Conservation (phyloP, 2,113 vertebrate genomes). For the Notothenia coriiceps region DNA sequence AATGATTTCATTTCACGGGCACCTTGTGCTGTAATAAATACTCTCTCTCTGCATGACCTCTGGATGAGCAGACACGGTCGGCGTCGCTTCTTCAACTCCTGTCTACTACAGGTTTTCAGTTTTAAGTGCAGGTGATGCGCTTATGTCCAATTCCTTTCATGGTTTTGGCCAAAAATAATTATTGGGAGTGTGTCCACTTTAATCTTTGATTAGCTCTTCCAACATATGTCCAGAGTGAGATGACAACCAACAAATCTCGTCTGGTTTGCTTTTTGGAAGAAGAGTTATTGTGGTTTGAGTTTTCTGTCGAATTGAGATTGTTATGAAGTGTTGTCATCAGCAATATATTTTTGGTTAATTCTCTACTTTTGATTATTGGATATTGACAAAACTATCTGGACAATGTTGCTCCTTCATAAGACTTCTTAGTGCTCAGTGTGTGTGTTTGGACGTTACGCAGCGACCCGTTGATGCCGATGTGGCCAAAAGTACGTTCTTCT, state of each 20-base stretch:
- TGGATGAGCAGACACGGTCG: slow-evolving; percentile 29
- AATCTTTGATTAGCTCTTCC: slow-evolving; percentile 2
- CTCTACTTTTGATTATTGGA: slow-evolving; percentile 5
- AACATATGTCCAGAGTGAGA: background rate
- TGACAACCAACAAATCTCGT: background rate
- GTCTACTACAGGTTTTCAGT: background rate
- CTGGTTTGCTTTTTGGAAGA: slow-evolving; percentile 17
- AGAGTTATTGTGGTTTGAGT: slow-evolving; percentile 14
- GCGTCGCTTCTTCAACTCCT: slow-evolving; percentile 25
- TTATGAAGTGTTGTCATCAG: slow-evolving; percentile 18
- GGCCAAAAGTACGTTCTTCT: slow-evolving; percentile 1
- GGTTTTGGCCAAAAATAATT: background rate
- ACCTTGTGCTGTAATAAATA: slow-evolving; percentile 43
- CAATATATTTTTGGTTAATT: background rate
- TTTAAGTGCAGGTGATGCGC: slow-evolving; percentile 7
- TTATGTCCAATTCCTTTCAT: slow-evolving; percentile 8
- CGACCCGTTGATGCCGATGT: background rate
- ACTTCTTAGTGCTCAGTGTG: background rate
- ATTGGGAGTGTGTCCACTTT: background rate
- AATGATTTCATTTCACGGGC: slow-evolving; percentile 54
- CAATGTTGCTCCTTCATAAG: background rate
- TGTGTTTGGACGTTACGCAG: background rate
- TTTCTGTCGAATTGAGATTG: slow-evolving; percentile 27
- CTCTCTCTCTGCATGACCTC: slow-evolving; percentile 34
- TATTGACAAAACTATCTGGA: slow-evolving; percentile 42